A percentile compares a stretch with the other conserved stretches of the same genome.
Evolutionary conservation across 2,888 invertebrate genomes (phyloP).

Genomic region (Chloroclystis v-ata): DNA sequence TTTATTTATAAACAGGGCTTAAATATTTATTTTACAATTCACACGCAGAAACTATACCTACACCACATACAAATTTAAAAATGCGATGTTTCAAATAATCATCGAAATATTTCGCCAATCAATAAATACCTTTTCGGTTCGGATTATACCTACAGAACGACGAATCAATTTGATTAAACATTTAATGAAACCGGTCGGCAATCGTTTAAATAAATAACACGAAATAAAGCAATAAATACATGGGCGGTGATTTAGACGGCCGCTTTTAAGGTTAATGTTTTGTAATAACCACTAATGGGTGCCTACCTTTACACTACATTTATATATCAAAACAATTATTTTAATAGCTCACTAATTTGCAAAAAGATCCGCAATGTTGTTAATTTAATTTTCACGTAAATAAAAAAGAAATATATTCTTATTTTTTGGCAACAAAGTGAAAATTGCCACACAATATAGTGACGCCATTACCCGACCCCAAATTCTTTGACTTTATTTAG

Average conservation of each 20-base stretch:
- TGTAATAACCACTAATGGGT: constrained; percentile 25
- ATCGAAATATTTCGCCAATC: constrained; percentile 37
- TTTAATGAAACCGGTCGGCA: constrained; percentile 36
- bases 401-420: no score
- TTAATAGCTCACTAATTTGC: constrained; percentile 19
- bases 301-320: constrained; percentile 16
- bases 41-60: not conserved
- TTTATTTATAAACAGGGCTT: no score
- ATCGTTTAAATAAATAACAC: constrained; percentile 42
- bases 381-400: not conserved
- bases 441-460: not conserved
- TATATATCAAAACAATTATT: constrained; percentile 19
- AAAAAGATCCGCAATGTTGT: constrained; percentile 3
- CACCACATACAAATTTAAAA: not conserved
- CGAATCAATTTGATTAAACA: constrained; percentile 20
- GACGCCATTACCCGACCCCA: no score
- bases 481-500: not conserved
- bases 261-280: constrained; percentile 47
- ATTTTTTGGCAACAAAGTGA: not conserved
- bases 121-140: not conserved
- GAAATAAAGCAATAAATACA: constrained; percentile 54
- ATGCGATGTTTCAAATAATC: constrained; percentile 21
- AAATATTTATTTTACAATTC: no score
- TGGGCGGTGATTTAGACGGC: constrained; percentile 41
- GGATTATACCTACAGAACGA: constrained; percentile 1